Evolutionary conservation across 1,140 invertebrate species (phyloP), one percentile per base, ranked within the genome.

Genomic region (Bicyclus anynana): DNA sequence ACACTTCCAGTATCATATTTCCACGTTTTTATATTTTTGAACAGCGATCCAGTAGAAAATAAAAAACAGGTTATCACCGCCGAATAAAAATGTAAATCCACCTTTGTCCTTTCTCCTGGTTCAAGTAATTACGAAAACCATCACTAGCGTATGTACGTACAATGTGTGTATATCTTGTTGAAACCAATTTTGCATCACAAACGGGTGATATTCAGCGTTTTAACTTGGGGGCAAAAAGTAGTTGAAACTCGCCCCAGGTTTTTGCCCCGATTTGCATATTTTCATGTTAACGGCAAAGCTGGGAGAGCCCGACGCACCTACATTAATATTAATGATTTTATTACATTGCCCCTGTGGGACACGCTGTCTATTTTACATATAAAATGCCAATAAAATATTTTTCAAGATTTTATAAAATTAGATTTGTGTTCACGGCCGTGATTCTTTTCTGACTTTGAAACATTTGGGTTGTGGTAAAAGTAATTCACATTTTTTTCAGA

Each of bases 81-180:
- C 17, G 42, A 73, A 80, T 80, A 76, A 81, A 83, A 77, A 83
- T 84, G 81, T 69, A 76, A 84, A 84, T 84, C 53, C 44, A 47
- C 59, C 68, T 77, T 77, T 73, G 70, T 69, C 68, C 57, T 42
- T 53, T 65, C 52, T 18, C 16, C 29, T 20, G 18, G 48, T 37
- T 42, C 62, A 51, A n/a, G 67, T 77, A 78, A 82, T 80, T 76
- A 70, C 64, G 66, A 72, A 74, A 70, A 66, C 62, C 58, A 64
- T 42, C 58, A 57, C 40, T 57, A 54, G 60, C 61, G 53, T 61
- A 59, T 49, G 29, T 29, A 29, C 29, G 1, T 33, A 33, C 29
- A 12, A 33, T 12, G 27, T 6, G 29, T 12, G 1, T 12, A 58
- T 63, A 53, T 54, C 52, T 49, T 49, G 54, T 65, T 64, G 60